Evolutionary conservation across 2,113 vertebrate species (phyloP).

Genomic region (Litocranius walleri): DNA sequence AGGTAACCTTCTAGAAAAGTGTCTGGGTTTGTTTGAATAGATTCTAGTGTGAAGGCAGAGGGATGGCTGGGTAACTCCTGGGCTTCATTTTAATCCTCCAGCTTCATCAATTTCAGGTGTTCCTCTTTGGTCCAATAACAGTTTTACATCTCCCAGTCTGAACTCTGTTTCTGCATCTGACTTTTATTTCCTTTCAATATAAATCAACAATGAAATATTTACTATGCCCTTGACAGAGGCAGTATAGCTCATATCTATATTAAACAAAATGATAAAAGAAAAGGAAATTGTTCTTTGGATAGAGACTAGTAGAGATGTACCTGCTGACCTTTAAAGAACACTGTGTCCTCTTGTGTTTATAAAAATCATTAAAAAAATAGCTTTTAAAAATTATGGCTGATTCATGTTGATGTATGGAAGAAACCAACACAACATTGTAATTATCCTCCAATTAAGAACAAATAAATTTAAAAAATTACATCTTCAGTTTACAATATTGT

Average conservation of each 20-base stretch:
- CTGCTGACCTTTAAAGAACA: not conserved
- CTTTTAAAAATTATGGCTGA: not conserved
- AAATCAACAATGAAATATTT: constrained; percentile 19
- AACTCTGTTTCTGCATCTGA: not conserved
- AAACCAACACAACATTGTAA: not conserved
- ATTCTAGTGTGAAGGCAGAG: not conserved
- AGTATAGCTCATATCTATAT: not conserved
- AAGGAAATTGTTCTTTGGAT: not conserved
- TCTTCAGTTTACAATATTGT: not conserved
- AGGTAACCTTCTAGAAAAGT: not conserved
- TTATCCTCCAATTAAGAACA: not conserved
- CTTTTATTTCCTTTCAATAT: not conserved
- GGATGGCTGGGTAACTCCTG: not conserved
- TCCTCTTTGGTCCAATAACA: not conserved
- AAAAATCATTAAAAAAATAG: not conserved
- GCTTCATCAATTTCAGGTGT: not conserved
- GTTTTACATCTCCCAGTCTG: not conserved
- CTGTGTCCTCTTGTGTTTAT: not conserved
- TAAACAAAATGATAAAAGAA: not conserved
- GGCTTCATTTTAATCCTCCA: not conserved
- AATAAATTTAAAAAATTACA: not conserved
- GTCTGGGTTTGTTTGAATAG: not conserved
- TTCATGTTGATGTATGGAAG: not conserved
- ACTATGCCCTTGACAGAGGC: not conserved
- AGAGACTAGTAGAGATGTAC: not conserved